Evolutionary conservation across 2,113 vertebrate species (phyloP).

Genomic region (Mesocricetus auratus): DNA sequence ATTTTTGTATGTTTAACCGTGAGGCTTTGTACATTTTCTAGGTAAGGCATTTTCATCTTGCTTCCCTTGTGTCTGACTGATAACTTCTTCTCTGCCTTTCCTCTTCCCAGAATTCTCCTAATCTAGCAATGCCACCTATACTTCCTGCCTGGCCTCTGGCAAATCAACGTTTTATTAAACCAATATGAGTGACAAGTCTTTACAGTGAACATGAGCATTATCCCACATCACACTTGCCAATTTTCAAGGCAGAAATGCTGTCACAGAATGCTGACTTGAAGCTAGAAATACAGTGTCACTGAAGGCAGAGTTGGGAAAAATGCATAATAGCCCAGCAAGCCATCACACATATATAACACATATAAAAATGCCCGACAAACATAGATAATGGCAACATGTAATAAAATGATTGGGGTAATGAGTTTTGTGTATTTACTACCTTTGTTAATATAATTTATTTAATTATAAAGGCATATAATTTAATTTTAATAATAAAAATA

Average conservation of each 20-base stretch:
- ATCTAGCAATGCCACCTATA: too few relatives aligned
- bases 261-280: not conserved
- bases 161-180: too few relatives aligned
- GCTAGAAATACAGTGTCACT: not conserved
- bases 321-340: not conserved
- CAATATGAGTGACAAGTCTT: too few relatives aligned
- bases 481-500: slow-evolving; percentile 40
- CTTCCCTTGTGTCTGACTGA: too few relatives aligned
- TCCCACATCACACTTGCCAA: not conserved
- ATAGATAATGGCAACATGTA: not conserved
- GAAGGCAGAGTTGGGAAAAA: not conserved
- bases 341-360: not conserved
- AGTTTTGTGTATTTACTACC: slow-evolving; percentile 34
- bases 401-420: not conserved
- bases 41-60: too few relatives aligned
- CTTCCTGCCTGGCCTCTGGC: too few relatives aligned
- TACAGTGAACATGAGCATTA: too few relatives aligned
- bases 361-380: not conserved
- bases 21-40: too few relatives aligned
- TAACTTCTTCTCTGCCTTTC: too few relatives aligned
- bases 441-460: not conserved
- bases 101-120: too few relatives aligned
- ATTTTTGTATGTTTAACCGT: too few relatives aligned
- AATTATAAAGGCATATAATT: not conserved
- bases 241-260: not conserved